Evolutionary conservation across 2,113 vertebrate species (phyloP).

Genomic region (Psilopsiagon aymara): DNA sequence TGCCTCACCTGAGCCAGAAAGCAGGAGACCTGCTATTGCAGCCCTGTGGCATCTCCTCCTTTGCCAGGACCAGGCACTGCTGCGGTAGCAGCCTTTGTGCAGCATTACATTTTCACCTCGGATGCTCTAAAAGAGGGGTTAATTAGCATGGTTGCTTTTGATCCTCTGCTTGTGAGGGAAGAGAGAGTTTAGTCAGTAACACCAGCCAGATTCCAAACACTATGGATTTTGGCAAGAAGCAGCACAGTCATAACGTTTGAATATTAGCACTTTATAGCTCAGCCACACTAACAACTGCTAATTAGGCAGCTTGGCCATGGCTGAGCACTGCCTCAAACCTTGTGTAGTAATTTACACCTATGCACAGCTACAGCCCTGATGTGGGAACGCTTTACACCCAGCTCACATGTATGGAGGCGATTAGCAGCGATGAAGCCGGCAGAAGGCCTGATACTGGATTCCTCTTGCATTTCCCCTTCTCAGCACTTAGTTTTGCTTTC

Average conservation of each 20-base stretch:
- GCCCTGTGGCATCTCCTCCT: not conserved
- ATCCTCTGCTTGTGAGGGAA: constrained; percentile 52
- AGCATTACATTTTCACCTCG: not conserved
- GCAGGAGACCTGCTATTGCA: not conserved
- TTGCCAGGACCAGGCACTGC: not conserved
- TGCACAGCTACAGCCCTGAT: not conserved
- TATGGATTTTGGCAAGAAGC: constrained; percentile 71
- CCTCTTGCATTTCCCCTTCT: not conserved
- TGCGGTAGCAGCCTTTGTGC: not conserved
- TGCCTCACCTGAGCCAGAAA: not conserved
- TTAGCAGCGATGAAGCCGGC: not conserved
- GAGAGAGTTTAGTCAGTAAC: constrained; percentile 44
- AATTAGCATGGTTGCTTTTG: constrained; percentile 46
- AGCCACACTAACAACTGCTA: constrained; percentile 64
- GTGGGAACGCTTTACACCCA: constrained; percentile 17
- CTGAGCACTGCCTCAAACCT: constrained; percentile 11
- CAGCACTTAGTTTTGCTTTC: constrained; percentile 58
- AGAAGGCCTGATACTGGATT: constrained; percentile 24
- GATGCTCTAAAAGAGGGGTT: constrained; percentile 18
- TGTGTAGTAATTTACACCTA: constrained; percentile 44
- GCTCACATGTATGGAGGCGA: not conserved
- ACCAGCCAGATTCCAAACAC: constrained; percentile 55
- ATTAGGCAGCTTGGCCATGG: constrained; percentile 53
- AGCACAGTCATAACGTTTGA: constrained; percentile 70
- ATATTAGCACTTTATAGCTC: constrained; percentile 67